phyloP scores from a whole-genome alignment of 1,140 invertebrate species.

The Formica selysi region DNA sequence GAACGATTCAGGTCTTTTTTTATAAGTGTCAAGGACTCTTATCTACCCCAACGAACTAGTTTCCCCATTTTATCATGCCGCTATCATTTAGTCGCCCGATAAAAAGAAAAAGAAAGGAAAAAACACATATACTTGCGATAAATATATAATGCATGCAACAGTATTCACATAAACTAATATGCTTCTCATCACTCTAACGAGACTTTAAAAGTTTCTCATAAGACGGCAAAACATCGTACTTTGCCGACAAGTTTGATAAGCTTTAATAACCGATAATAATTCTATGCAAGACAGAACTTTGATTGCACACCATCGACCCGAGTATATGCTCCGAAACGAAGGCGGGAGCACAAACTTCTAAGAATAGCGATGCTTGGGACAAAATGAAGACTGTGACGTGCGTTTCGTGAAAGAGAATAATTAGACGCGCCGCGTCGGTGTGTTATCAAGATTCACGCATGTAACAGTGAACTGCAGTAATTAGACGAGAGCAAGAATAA shows the following conservation, averaged over 20 bases:
- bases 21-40: slow-evolving; percentile 39
- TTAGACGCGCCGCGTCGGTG: slow-evolving; percentile 33
- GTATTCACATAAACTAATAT: not conserved
- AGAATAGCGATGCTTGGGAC: slow-evolving; percentile 42
- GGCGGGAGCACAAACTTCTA: slow-evolving; percentile 20
- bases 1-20: slow-evolving; percentile 3
- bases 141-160: not conserved
- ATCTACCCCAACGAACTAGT: slow-evolving; percentile 49
- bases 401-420: slow-evolving; percentile 53
- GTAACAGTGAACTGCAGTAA: slow-evolving; percentile 46
- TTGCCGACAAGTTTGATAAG: slow-evolving; percentile 10
- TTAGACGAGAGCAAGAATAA: slow-evolving; percentile 46
- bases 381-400: slow-evolving; percentile 35
- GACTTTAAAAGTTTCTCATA: slow-evolving; percentile 8
- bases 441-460: slow-evolving; percentile 38
- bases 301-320: slow-evolving; percentile 8
- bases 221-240: not conserved
- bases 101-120: not conserved
- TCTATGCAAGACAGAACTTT: slow-evolving; percentile 17
- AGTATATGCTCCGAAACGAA: slow-evolving; percentile 20
- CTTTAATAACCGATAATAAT: slow-evolving; percentile 49
- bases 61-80: not conserved
- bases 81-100: slow-evolving; percentile 41
- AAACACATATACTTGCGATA: not conserved
- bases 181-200: not conserved